These are phyloP conservation scores for Aphodius granarius DNA, from an alignment of 2,888 invertebrate species.

Conservation along the genomic window DNA sequence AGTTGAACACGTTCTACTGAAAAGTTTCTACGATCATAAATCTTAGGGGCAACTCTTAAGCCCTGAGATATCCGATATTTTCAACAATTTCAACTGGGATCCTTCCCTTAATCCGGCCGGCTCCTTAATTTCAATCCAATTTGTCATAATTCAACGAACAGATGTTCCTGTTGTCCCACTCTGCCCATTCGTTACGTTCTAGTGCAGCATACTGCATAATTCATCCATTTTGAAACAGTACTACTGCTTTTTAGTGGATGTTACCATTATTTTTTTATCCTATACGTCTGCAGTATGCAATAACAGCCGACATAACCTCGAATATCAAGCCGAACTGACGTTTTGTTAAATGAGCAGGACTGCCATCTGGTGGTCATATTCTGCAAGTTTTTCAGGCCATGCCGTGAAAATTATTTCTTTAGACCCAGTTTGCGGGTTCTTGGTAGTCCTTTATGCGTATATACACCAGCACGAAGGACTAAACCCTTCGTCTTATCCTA, in stretches of 20 bases:
- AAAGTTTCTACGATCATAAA: conserved; percentile 7
- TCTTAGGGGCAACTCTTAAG: conserved; percentile 2
- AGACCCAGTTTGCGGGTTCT: not conserved
- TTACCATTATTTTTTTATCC: too few relatives aligned
- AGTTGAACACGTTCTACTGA: conserved; percentile 6
- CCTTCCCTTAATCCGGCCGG: conserved; percentile 1
- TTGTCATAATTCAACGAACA: conserved; percentile 8
- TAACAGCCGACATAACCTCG: too few relatives aligned
- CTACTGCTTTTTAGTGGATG: too few relatives aligned
- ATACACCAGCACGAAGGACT: not conserved
- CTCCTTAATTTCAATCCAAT: conserved; percentile 5
- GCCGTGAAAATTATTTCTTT: too few relatives aligned
- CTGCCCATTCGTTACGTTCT: not conserved
- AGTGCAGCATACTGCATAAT: not conserved
- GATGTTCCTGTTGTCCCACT: not conserved
- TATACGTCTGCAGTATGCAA: too few relatives aligned
- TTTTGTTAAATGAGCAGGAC: too few relatives aligned
- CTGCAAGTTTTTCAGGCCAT: too few relatives aligned
- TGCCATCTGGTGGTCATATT: too few relatives aligned
- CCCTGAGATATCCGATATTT: conserved; percentile 8
- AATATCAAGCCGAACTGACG: too few relatives aligned
- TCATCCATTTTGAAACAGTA: not conserved
- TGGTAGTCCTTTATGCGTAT: not conserved
- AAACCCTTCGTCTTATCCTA: not conserved
- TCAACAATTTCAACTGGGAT: conserved; percentile 6